phyloP scores from a whole-genome alignment of 2,888 invertebrate genomes.

The Salpingus planirostris region DNA sequence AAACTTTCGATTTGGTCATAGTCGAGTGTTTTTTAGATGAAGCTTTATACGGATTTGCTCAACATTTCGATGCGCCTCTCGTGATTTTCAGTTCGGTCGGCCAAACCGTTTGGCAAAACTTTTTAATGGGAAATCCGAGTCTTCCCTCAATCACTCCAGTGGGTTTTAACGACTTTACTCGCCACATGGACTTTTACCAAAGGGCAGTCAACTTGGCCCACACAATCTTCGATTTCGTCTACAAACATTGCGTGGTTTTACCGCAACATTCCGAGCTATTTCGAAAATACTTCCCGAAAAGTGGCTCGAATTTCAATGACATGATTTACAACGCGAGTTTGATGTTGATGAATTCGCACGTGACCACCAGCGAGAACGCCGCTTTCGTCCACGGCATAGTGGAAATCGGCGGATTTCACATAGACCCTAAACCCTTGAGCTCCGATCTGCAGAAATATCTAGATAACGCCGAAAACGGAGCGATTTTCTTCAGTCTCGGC shows the following conservation, averaged over 20 bases:
- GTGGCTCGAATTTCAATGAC: constrained; percentile 17
- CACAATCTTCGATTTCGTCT: constrained; percentile 26
- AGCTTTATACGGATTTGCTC: constrained; percentile 37
- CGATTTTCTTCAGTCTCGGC: constrained; percentile 43
- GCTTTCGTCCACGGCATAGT: constrained; percentile 47
- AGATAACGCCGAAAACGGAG: constrained; percentile 30
- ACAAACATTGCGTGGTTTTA: constrained; percentile 19
- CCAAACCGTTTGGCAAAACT: constrained; percentile 41
- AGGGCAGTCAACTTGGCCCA: constrained; percentile 46
- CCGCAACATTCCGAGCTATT: constrained; percentile 24
- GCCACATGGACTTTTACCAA: constrained; percentile 46
- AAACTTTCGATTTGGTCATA: constrained; percentile 39
- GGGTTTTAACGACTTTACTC: constrained; percentile 36
- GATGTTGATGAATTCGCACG: constrained; percentile 39
- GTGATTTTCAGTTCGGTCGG: constrained; percentile 41
- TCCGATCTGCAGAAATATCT: constrained; percentile 13
- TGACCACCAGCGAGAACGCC: constrained; percentile 41
- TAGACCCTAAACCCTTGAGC: constrained; percentile 23
- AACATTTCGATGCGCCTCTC: constrained; percentile 34
- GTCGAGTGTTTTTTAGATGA: constrained; percentile 46
- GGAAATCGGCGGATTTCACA: constrained; percentile 49
- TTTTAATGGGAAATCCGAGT: constrained; percentile 43
- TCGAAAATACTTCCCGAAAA: constrained; percentile 25
- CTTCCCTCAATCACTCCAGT: constrained; percentile 46
- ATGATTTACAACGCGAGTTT: constrained; percentile 26